Conservation (phyloP, 2,113 vertebrate genomes). For the Pionites leucogaster region DNA sequence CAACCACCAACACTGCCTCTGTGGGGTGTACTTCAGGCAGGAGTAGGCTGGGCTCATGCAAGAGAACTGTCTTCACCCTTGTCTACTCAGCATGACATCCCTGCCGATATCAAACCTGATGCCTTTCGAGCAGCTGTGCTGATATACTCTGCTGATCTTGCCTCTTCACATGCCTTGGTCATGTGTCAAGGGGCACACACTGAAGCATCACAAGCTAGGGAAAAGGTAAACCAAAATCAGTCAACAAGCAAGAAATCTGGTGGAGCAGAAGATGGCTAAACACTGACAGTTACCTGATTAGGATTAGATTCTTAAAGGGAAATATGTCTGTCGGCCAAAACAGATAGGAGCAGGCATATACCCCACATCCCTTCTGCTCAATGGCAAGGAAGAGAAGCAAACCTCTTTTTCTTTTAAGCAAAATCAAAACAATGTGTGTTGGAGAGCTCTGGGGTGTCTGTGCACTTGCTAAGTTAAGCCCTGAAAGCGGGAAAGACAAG, state of each 20-base stretch:
- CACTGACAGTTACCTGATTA: slow-evolving; percentile 8
- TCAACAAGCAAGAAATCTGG: neutral
- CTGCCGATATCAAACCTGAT: neutral
- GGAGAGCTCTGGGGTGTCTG: neutral
- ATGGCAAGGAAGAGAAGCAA: neutral
- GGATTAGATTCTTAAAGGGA: slow-evolving; percentile 6
- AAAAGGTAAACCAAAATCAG: slow-evolving; percentile 34
- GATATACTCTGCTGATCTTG: slow-evolving; percentile 40
- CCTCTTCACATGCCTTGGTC: neutral
- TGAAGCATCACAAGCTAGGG: neutral
- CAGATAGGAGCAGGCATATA: neutral
- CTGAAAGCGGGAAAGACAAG: neutral
- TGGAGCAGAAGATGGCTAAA: slow-evolving; percentile 44
- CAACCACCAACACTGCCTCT: neutral
- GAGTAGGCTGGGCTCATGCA: neutral
- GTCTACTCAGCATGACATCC: neutral
- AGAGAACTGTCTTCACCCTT: neutral
- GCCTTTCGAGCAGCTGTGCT: neutral
- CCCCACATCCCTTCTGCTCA: neutral
- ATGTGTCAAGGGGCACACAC: slow-evolving; percentile 25
- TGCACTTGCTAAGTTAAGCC: neutral
- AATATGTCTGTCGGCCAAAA: neutral
- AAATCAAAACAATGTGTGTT: neutral
- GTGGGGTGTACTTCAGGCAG: neutral
- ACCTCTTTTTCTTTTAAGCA: neutral